These are phyloP conservation scores for Solenopsis fugax DNA, from an alignment of 1,140 invertebrate species.

Conservation along the genomic window DNA sequence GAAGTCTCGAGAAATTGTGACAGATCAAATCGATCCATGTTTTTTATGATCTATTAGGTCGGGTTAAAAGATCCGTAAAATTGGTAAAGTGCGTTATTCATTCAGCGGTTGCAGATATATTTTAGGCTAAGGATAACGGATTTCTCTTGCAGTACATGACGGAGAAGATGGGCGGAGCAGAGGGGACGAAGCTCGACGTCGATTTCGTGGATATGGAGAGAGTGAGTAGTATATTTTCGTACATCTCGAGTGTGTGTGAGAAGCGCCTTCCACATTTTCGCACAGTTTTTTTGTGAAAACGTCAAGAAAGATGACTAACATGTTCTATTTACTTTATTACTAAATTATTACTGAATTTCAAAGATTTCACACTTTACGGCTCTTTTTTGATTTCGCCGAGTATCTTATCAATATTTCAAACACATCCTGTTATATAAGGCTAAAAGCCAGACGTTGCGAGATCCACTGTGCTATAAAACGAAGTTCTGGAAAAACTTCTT, in stretches of 20 bases:
- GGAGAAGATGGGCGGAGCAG: slow-evolving; percentile 99
- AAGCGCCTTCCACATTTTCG: background rate
- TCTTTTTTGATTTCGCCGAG: background rate
- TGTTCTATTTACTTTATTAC: background rate
- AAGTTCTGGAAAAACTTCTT: slow-evolving; percentile 19
- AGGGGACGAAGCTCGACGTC: slow-evolving; percentile 99
- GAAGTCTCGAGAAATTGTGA: background rate
- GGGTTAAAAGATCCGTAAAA: background rate
- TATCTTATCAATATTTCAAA: slow-evolving; percentile 35
- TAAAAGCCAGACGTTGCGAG: background rate
- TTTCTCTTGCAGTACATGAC: slow-evolving; percentile 97
- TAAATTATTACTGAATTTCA: slow-evolving; percentile 27
- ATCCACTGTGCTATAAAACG: slow-evolving; percentile 25
- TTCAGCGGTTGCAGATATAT: background rate
- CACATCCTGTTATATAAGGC: no score
- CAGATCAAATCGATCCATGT: background rate
- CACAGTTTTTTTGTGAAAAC: slow-evolving; percentile 15
- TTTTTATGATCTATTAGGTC: background rate
- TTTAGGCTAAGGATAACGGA: slow-evolving; percentile 42
- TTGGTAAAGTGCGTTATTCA: background rate
- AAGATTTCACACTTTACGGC: background rate
- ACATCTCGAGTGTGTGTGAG: background rate
- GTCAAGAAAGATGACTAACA: slow-evolving; percentile 29
- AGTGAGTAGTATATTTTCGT: slow-evolving; percentile 88
- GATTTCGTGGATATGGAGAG: slow-evolving; percentile 99